Conservation (phyloP, 2,113 vertebrate species). For the Tetrax tetrax region DNA sequence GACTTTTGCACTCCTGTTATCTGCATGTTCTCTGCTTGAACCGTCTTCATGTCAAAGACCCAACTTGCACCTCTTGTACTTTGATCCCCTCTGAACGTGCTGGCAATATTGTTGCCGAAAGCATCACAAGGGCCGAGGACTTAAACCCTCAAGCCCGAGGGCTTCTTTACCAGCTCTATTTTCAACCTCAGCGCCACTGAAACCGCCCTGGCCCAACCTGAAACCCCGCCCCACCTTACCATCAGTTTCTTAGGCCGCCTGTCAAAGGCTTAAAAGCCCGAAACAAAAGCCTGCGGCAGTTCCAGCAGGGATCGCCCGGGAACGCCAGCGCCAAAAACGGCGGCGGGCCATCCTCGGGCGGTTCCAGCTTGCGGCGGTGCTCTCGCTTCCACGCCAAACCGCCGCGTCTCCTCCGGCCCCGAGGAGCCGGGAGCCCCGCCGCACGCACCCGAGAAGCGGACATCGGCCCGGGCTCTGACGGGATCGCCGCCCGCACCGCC, state of each 20-base stretch:
- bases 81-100: no score
- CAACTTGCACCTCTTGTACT: neutral
- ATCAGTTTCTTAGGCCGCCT: accelerated
- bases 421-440: neutral
- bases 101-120: neutral
- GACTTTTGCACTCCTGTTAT: neutral
- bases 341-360: no score
- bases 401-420: neutral
- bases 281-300: neutral
- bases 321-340: no score
- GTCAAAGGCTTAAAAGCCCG: neutral
- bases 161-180: neutral
- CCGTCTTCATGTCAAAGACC: neutral
- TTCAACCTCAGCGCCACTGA: neutral
- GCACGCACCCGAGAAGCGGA: neutral
- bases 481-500: neutral
- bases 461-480: no score
- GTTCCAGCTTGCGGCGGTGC: no score
- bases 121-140: neutral
- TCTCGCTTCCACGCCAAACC: no score
- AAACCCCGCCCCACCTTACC: neutral
- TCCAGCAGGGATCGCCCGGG: accelerated
- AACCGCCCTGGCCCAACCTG: neutral
- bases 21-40: neutral
- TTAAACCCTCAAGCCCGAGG: accelerated